Evolutionary conservation across 2,113 vertebrate species (phyloP), one percentile per base, ranked within the genome.

Genomic region (Coreoperca whiteheadi): DNA sequence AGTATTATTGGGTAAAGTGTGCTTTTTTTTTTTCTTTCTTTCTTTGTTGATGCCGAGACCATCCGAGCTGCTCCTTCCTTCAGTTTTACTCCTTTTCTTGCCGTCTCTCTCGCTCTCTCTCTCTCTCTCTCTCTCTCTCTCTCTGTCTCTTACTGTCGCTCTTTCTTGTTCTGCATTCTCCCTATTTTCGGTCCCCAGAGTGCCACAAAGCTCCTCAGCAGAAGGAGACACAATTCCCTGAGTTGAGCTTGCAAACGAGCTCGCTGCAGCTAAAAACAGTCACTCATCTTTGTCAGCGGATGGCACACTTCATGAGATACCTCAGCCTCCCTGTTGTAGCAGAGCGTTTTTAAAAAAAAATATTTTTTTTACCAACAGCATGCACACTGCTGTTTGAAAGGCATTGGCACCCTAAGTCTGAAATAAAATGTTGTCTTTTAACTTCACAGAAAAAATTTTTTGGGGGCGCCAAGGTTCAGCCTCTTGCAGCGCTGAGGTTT

Each of bases 251-350:
- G 77, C 83, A 89, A 90, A 93, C 77, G 46, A 87, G 83, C 84
- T 85, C 82, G 20, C 72, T 83, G 91, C 81, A 82, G 89, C 91
- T 94, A 91, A 92, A 93, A 93, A 90, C 87, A 93, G 84, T 76
- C 83, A 16, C 84, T 88, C 84, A 21, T 88, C 78, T 87, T 76
- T 82, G 89, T 92, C 82, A 61, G 73, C 59, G 66, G 85, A 41
- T 73, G 75, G 79, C 82, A 74, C 74, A 69, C 78, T 67, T 80
- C 28, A 68, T 84, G 85, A 89, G 79, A 90, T 88, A 72, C 77
- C 76, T 84, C 77, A 34, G 65, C 82, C 72, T 68, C 63, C 79
- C 74, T 20, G 72, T 65, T 73, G 41, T 79, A 72, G 65, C 54
- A 56, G 43, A n/a, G n/a, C 37, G 23, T 67, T 66, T 78, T n/a